Percentiles rank a stretch among this genome's conserved stretches.
Conservation (phyloP, 1,140 invertebrate genomes). For the Drosophila ananassae region DNA sequence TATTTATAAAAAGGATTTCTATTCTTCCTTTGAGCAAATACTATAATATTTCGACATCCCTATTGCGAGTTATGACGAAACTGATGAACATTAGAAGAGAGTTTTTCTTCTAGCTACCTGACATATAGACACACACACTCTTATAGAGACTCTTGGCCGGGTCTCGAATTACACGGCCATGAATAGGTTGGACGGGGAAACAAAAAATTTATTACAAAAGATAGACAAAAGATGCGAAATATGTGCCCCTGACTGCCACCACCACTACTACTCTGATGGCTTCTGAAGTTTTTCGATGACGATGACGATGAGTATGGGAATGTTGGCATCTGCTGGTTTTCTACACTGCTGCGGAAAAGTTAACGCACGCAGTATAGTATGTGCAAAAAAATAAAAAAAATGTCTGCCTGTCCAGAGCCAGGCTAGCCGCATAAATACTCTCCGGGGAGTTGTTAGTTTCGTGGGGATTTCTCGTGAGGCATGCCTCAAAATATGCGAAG, state of each 20-base stretch:
- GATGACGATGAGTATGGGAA: conserved; percentile 54
- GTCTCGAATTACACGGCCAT: conserved; percentile 68
- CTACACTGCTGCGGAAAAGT: conserved; percentile 67
- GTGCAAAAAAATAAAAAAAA: conserved; percentile 40
- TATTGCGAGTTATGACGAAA: conserved; percentile 51
- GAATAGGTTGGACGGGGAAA: conserved; percentile 18
- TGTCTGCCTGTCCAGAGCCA: conserved; percentile 50
- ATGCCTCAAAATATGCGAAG: conserved; percentile 51
- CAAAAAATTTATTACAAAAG: conserved; percentile 73
- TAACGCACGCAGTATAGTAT: conserved; percentile 39
- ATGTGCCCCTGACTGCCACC: conserved; percentile 44
- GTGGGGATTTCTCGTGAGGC: conserved; percentile 47
- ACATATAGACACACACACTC: conserved; percentile 23
- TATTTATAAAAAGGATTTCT: too few species aligned
- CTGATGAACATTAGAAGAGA: conserved; percentile 64
- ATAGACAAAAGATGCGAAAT: conserved; percentile 77
- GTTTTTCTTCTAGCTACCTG: conserved; percentile 52
- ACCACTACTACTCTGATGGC: conserved; percentile 5
- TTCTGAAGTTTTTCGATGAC: conserved; percentile 8
- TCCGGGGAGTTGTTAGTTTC: conserved; percentile 69
- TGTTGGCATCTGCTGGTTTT: conserved; percentile 57
- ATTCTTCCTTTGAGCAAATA: too few species aligned
- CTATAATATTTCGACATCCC: too few species aligned
- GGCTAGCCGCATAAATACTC: conserved; percentile 78
- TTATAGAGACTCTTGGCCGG: neutral